Conservation (phyloP, 2,888 invertebrate genomes). For the Callyntrura guangdongensis region DNA sequence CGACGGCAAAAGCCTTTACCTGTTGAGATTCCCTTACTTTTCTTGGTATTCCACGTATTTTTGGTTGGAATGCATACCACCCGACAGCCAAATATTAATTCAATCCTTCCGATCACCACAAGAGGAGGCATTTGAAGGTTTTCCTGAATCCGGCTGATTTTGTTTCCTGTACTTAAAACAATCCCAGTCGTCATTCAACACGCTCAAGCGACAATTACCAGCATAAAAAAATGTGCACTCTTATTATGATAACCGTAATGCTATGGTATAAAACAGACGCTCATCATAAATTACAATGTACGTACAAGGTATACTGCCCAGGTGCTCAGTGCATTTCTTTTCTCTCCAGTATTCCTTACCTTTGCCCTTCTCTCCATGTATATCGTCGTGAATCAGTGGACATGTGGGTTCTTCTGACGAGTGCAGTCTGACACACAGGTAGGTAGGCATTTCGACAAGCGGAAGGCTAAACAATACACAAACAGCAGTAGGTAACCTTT, state of each 20-base stretch:
- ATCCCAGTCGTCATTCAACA: slow-evolving; percentile 41
- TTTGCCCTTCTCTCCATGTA: not conserved
- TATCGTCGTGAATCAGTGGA: not conserved
- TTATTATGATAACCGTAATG: slow-evolving; percentile 4
- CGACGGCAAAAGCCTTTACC: slow-evolving; percentile 12
- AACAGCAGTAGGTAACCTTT: slow-evolving; percentile 12
- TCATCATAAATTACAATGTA: not conserved
- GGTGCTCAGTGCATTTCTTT: not conserved
- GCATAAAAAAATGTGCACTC: not conserved
- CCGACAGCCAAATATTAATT: not conserved
- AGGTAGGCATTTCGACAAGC: not conserved
- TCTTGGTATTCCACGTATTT: slow-evolving; percentile 36
- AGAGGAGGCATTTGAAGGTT: not conserved
- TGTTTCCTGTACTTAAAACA: slow-evolving; percentile 31
- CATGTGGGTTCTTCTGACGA: not conserved
- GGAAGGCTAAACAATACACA: not conserved
- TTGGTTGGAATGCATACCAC: not conserved
- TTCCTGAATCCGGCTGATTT: not conserved
- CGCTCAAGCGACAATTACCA: slow-evolving; percentile 48
- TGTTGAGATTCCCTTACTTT: not conserved
- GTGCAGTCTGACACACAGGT: not conserved
- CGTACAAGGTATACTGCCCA: not conserved
- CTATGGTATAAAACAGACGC: not conserved
- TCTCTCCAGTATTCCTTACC: not conserved
- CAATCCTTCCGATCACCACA: not conserved